Percentiles rank a stretch among this genome's conserved stretches.
These are phyloP conservation scores for Venustoraphidia nigricollis DNA, from an alignment of 2,888 invertebrate species.

Conservation along the genomic window DNA sequence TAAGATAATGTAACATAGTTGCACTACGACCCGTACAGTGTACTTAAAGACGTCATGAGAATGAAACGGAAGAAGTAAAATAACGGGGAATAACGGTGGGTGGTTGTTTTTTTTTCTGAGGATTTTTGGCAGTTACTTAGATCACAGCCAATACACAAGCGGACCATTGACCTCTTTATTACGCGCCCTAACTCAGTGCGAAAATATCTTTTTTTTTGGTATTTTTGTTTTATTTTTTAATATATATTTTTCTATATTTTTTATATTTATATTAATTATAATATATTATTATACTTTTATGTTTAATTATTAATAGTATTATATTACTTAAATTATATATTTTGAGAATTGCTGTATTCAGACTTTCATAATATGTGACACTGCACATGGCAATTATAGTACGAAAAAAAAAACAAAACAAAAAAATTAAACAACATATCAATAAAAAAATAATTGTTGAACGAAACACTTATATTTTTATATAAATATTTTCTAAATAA, in stretches of 20 bases:
- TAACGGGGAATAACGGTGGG: conserved; percentile 11
- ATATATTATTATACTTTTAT: conserved; percentile 16
- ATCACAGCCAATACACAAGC: conserved; percentile 26
- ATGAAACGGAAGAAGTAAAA: too few relatives aligned
- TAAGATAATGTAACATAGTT: too few relatives aligned
- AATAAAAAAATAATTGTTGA: conserved; percentile 5
- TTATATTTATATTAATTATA: conserved; percentile 13
- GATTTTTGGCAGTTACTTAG: conserved; percentile 24
- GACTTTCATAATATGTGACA: conserved; percentile 30
- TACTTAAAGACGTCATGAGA: too few relatives aligned
- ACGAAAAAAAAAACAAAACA: conserved; percentile 3
- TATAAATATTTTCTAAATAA: neutral
- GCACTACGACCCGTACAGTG: too few relatives aligned
- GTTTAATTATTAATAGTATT: conserved; percentile 13
- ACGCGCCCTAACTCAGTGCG: conserved; percentile 8
- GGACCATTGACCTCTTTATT: neutral
- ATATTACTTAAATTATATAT: conserved; percentile 28
- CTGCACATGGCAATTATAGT: conserved; percentile 13
- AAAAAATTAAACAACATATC: conserved; percentile 1
- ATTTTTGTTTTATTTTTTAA: conserved; percentile 18
- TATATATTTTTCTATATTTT: conserved; percentile 20
- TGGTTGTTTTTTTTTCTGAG: conserved; percentile 13
- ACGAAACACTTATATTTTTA: neutral
- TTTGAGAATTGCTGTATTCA: conserved; percentile 33
- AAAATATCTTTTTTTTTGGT: conserved; percentile 15